Conservation (phyloP, 2,888 invertebrate species). For the Xylocampa areola region DNA sequence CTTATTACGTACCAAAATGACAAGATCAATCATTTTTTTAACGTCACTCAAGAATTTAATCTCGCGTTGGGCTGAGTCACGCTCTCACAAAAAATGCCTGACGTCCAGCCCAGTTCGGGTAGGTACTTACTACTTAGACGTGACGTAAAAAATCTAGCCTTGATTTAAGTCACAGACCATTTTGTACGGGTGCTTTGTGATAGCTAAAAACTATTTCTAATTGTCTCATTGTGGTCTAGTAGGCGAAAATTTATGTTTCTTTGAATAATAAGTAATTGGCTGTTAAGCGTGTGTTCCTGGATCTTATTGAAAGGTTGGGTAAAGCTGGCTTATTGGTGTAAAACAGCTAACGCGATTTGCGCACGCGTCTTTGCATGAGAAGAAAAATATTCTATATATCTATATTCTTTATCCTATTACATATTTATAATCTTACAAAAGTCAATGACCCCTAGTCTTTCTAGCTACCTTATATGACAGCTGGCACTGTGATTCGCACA, state of each 20-base stretch:
- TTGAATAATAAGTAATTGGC: too few species aligned
- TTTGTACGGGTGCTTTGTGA: conserved; percentile 14
- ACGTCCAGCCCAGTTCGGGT: conserved; percentile 15
- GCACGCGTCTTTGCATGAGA: too few species aligned
- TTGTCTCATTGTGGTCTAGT: too few species aligned
- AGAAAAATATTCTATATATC: too few species aligned
- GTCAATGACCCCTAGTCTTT: conserved; percentile 33
- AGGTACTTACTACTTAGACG: conserved; percentile 25
- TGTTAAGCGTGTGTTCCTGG: too few species aligned
- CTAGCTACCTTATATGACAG: not conserved
- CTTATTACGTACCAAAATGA: conserved; percentile 7
- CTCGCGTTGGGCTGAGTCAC: conserved; percentile 39
- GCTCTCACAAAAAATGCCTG: conserved; percentile 20
- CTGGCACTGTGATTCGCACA: conserved; percentile 44
- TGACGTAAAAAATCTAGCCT: conserved; percentile 38
- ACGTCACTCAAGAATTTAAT: conserved; percentile 41
- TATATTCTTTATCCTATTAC: not conserved
- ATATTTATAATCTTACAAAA: not conserved
- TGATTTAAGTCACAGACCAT: conserved; percentile 12
- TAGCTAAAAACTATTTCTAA: not conserved
- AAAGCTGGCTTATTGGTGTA: too few species aligned
- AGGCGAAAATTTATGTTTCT: too few species aligned
- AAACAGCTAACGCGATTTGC: too few species aligned
- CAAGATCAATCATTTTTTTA: conserved; percentile 35
- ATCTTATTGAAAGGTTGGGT: too few species aligned